These are phyloP conservation scores for Lasioglossum oenotherae DNA, from an alignment of 2,888 invertebrate species.

Conservation along the genomic window DNA sequence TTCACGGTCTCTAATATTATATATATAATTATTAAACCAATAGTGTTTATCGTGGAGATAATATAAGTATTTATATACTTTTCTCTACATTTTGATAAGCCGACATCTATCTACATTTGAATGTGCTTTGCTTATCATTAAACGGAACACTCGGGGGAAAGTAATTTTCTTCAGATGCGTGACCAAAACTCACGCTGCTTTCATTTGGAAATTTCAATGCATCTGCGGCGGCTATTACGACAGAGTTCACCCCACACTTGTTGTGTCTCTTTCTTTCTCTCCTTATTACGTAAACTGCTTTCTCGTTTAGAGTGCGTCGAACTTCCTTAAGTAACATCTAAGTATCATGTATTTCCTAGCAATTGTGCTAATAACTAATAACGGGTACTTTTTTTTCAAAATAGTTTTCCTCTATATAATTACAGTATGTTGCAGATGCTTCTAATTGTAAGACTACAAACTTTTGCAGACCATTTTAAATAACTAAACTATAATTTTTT, in stretches of 20 bases:
- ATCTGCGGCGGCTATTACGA: slow-evolving; percentile 59
- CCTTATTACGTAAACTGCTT: slow-evolving; percentile 77
- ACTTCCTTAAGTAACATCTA: slow-evolving; percentile 49
- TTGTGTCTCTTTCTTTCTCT: slow-evolving; percentile 49
- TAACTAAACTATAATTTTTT: not conserved
- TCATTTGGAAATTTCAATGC: slow-evolving; percentile 49
- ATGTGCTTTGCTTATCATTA: not conserved
- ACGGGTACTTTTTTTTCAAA: not conserved
- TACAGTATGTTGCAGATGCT: not conserved
- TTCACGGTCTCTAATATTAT: not conserved
- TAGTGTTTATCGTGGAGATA: not conserved
- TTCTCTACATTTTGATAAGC: not conserved
- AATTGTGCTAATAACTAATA: not conserved
- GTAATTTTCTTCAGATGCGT: not conserved
- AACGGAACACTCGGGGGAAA: not conserved
- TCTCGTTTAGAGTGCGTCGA: slow-evolving; percentile 73
- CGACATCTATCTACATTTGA: not conserved
- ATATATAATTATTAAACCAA: not conserved
- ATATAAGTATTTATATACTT: not conserved
- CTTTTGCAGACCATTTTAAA: not conserved
- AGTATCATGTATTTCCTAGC: slow-evolving; percentile 1
- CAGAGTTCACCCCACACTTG: slow-evolving; percentile 70
- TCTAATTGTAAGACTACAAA: not conserved
- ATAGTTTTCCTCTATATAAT: not conserved
- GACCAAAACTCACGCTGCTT: slow-evolving; percentile 23